These are phyloP conservation scores for Ligdia adustata DNA, from an alignment of 2,888 invertebrate species.

Conservation along the genomic window DNA sequence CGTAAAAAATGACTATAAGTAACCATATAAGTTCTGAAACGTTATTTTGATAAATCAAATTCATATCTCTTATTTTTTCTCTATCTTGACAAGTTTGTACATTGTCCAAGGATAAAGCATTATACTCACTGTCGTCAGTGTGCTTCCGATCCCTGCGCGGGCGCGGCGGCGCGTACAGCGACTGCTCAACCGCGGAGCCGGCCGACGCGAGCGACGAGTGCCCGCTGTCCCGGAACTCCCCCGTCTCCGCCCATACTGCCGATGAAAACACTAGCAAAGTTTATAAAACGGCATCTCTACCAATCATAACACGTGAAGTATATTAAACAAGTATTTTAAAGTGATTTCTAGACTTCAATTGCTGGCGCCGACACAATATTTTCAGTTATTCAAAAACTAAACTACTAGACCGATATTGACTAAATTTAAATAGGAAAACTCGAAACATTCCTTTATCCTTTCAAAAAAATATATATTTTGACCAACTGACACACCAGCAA, in stretches of 20 bases:
- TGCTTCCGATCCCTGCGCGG: constrained; percentile 88
- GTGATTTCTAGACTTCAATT: no score
- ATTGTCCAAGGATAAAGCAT: constrained; percentile 25
- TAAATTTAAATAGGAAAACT: background rate
- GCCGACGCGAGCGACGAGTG: constrained; percentile 87
- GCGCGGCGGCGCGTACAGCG: constrained; percentile 88
- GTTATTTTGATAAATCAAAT: no score
- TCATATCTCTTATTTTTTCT: no score
- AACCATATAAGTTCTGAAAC: no score
- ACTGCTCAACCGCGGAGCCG: constrained; percentile 85
- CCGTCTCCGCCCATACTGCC: constrained; percentile 95
- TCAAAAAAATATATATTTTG: background rate
- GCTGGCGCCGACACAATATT: no score
- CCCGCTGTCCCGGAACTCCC: constrained; percentile 93
- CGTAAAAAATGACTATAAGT: no score
- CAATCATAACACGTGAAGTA: no score
- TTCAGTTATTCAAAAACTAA: no score
- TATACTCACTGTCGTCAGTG: constrained; percentile 85
- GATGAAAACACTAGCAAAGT: constrained; percentile 46
- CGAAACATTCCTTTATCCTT: background rate
- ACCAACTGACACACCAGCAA: no score
- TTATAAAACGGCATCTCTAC: constrained; percentile 10
- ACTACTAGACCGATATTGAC: no score
- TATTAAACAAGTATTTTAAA: no score
- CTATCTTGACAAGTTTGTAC: no score